These are phyloP conservation scores for Lymantria monacha DNA, from an alignment of 2,888 invertebrate species.

Conservation along the genomic window DNA sequence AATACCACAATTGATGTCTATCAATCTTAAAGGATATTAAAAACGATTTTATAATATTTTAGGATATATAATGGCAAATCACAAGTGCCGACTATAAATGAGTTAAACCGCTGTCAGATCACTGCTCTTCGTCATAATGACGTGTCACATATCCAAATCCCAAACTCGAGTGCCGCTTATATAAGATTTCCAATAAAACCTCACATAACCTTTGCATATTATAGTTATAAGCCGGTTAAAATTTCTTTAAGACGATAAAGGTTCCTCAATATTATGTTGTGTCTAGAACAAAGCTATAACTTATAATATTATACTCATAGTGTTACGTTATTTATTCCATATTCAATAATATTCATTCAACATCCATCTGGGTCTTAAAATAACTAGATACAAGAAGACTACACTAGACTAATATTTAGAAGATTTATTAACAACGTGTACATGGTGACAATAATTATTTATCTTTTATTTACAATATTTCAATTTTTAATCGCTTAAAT, in stretches of 20 bases:
- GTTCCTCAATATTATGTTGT: slow-evolving; percentile 11
- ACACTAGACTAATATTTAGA: no score
- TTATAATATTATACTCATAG: neutral
- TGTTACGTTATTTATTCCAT: neutral
- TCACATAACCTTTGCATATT: slow-evolving; percentile 7
- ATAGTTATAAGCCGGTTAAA: slow-evolving; percentile 2
- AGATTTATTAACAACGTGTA: neutral
- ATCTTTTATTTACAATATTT: slow-evolving; percentile 66
- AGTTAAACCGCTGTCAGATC: slow-evolving; percentile 66
- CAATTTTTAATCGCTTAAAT: slow-evolving; percentile 63
- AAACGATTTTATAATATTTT: no score
- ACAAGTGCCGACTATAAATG: slow-evolving; percentile 67
- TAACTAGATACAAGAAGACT: neutral
- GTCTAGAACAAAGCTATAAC: slow-evolving; percentile 12
- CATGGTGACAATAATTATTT: slow-evolving; percentile 47
- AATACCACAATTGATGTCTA: no score
- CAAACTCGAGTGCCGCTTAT: slow-evolving; percentile 32
- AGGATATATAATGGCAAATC: slow-evolving; percentile 35
- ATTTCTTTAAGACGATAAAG: slow-evolving; percentile 4
- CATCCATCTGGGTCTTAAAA: neutral
- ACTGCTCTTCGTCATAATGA: slow-evolving; percentile 42
- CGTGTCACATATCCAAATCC: slow-evolving; percentile 49
- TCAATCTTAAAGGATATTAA: no score
- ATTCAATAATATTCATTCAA: neutral
- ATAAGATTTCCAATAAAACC: slow-evolving; percentile 33